Evolutionary conservation across 2,797 vertebrate species (phyloP).

Genomic region (Mycteria americana): DNA sequence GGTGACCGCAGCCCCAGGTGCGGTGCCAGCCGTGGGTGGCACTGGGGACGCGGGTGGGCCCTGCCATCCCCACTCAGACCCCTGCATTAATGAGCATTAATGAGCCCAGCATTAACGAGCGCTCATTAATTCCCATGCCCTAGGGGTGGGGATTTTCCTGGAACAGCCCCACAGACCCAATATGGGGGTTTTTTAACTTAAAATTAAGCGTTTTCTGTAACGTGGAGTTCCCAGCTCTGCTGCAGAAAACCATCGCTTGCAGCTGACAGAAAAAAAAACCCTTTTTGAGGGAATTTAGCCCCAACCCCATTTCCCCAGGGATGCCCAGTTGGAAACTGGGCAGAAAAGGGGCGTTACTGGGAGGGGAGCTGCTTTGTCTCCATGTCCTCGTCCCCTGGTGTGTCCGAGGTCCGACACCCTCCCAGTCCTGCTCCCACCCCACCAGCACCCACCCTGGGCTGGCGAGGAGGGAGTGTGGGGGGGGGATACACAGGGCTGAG

Average conservation of each 20-base stretch:
- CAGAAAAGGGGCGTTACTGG: neutral
- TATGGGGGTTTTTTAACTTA: neutral
- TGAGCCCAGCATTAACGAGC: neutral
- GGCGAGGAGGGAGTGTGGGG: too few species aligned
- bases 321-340: neutral
- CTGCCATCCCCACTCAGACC: too few species aligned
- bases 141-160: too few species aligned
- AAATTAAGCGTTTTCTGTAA: neutral
- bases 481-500: neutral
- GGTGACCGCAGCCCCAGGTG: neutral
- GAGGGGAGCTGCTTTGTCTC: fast-evolving
- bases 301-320: neutral
- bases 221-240: neutral
- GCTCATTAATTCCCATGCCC: neutral
- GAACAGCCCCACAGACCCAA: too few species aligned
- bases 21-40: neutral
- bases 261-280: neutral
- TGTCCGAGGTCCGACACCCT: fast-evolving
- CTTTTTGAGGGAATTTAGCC: neutral
- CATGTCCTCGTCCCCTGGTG: fast-evolving
- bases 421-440: neutral
- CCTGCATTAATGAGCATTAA: neutral
- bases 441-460: too few species aligned
- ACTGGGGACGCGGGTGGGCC: neutral
- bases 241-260: neutral